Percentiles rank a stretch among this genome's conserved stretches.
Conservation (phyloP, 2,888 invertebrate genomes). For the Rhopalosiphum nymphaeae region DNA sequence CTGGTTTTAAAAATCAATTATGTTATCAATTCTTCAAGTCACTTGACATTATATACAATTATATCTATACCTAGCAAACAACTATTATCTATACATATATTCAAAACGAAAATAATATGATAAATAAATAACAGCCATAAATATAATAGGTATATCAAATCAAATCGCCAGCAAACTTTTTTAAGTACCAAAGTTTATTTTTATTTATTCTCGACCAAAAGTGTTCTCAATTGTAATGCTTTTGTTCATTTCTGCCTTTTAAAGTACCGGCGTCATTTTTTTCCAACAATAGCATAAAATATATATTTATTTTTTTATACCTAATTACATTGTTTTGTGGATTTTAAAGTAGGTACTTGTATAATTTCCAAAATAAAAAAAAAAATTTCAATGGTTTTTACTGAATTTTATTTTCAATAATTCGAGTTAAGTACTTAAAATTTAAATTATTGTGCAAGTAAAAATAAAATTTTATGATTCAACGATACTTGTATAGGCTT, state of each 20-base stretch:
- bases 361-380: neutral
- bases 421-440: neutral
- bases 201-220: neutral
- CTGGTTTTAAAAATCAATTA: neutral
- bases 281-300: neutral
- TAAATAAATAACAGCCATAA: neutral
- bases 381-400: neutral
- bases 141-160: neutral
- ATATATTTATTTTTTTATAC: neutral
- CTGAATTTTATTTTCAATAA: neutral
- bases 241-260: neutral
- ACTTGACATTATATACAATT: neutral
- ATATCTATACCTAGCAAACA: neutral
- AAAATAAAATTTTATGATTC: neutral
- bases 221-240: neutral
- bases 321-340: neutral
- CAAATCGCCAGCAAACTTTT: neutral
- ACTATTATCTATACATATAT: neutral
- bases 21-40: neutral
- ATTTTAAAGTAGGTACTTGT: neutral
- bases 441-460: neutral
- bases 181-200: neutral
- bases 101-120: neutral
- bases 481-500: neutral
- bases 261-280: neutral